Percentiles rank a stretch among this genome's conserved stretches.
phyloP scores from a whole-genome alignment of 2,797 vertebrate genomes.

The Sebastes flavidus region DNA sequence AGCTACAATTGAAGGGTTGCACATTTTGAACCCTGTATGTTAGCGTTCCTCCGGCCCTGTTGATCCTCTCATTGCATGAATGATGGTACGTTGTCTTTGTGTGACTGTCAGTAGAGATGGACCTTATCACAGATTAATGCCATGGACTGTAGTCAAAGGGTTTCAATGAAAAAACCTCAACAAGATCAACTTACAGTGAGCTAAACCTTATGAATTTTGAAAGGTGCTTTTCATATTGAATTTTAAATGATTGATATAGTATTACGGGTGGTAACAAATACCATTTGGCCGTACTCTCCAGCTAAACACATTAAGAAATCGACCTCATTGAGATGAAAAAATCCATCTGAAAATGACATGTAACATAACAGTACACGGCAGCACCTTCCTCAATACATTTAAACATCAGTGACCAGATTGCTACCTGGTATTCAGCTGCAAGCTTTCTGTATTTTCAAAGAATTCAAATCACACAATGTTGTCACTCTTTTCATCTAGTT shows the following conservation, averaged over 20 bases:
- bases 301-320: not conserved
- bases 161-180: not conserved
- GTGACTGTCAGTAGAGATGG: not conserved
- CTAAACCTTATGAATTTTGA: not conserved
- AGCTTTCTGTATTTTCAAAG: constrained; percentile 64
- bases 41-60: not conserved
- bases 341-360: not conserved
- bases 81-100: constrained; percentile 4
- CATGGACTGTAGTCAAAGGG: not conserved
- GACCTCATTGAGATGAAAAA: not conserved
- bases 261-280: constrained; percentile 9
- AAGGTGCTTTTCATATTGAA: not conserved
- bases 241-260: constrained; percentile 3
- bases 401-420: constrained; percentile 33
- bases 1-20: not conserved
- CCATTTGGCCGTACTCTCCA: not conserved
- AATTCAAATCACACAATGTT: constrained; percentile 64
- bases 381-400: constrained; percentile 19
- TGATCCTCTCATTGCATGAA: constrained; percentile 19
- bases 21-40: not conserved
- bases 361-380: not conserved
- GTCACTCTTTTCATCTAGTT: constrained; percentile 69
- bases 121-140: not conserved
- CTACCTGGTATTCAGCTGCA: constrained; percentile 43
- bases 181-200: not conserved